Conservation (phyloP, 2,113 vertebrate genomes). For the Archocentrus centrarchus region DNA sequence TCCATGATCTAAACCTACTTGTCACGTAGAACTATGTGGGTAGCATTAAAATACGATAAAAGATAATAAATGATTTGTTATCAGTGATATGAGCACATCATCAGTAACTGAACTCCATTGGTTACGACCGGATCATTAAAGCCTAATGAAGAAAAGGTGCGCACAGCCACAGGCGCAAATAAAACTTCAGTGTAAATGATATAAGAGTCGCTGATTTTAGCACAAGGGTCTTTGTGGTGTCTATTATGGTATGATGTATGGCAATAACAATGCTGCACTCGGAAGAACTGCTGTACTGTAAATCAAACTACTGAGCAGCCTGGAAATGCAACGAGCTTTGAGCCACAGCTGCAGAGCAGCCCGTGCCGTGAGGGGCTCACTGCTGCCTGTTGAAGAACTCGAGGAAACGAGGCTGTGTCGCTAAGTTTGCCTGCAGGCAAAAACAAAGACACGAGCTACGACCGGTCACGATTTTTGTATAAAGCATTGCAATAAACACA, state of each 20-base stretch:
- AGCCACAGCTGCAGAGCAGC: background rate
- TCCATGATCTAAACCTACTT: background rate
- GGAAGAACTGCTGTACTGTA: background rate
- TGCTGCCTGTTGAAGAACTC: conserved; percentile 55
- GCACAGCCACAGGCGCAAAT: background rate
- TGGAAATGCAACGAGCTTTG: background rate
- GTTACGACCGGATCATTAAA: background rate
- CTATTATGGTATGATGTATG: background rate
- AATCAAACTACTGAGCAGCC: background rate
- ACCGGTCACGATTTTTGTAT: background rate
- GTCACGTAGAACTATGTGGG: background rate
- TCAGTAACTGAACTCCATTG: background rate
- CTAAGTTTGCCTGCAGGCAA: conserved; percentile 43
- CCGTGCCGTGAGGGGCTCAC: conserved; percentile 12
- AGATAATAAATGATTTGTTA: background rate
- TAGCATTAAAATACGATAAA: background rate
- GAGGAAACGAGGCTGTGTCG: conserved; percentile 26
- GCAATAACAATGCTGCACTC: background rate
- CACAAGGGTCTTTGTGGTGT: background rate
- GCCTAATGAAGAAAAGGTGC: background rate
- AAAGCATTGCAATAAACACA: background rate
- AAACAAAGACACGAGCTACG: background rate
- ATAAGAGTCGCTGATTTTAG: background rate
- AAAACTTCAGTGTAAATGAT: background rate
- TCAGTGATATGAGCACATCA: background rate